These are phyloP conservation scores for Geococcyx californianus DNA, from an alignment of 2,113 vertebrate genomes.

Conservation along the genomic window DNA sequence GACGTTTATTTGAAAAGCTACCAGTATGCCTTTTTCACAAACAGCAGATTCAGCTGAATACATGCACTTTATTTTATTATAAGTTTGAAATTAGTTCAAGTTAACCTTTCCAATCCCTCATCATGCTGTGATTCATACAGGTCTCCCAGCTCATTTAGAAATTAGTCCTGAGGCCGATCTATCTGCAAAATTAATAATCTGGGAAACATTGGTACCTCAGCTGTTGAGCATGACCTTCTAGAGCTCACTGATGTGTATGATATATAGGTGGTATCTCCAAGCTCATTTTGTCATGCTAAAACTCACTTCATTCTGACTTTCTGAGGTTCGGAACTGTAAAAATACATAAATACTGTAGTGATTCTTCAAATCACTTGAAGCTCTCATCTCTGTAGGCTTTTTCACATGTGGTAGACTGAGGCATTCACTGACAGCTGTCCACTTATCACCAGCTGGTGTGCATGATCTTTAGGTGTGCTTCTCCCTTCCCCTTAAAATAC, in stretches of 20 bases:
- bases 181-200: background rate
- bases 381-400: background rate
- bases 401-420: background rate
- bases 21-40: background rate
- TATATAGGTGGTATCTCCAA: background rate
- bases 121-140: background rate
- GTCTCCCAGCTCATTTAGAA: background rate
- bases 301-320: background rate
- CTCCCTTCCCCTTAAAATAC: background rate
- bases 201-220: background rate
- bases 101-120: background rate
- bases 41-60: background rate
- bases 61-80: background rate
- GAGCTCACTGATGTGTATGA: background rate
- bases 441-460: background rate
- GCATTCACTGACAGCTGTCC: background rate
- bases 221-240: background rate
- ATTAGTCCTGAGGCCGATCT: background rate
- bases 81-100: background rate
- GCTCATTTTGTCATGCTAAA: background rate
- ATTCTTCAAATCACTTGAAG: background rate
- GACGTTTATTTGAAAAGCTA: background rate
- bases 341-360: rapidly evolving
- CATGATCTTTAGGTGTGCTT: background rate
- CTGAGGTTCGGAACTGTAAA: background rate